Evolutionary conservation across 2,797 vertebrate species (phyloP).

Genomic region (Notoglanidium macrostoma): DNA sequence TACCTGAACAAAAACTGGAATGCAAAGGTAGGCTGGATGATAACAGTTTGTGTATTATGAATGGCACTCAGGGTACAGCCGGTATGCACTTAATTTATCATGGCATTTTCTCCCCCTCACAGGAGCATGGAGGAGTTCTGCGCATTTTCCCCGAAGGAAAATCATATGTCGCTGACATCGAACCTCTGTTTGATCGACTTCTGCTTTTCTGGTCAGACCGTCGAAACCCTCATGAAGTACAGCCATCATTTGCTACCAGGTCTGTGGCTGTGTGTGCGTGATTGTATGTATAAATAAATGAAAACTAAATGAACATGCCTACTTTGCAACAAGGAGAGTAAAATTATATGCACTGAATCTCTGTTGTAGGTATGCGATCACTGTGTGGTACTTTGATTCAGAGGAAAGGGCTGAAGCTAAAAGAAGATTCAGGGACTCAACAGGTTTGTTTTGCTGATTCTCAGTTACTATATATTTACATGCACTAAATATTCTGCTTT

Average conservation of each 20-base stretch:
- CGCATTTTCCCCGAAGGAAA: conserved; percentile 92
- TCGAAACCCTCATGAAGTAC: conserved; percentile 94
- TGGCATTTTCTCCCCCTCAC: background rate
- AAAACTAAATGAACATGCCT: background rate
- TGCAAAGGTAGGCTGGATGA: conserved; percentile 63
- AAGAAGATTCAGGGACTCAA: conserved; percentile 83
- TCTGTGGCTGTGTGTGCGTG: conserved; percentile 54
- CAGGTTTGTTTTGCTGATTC: conserved; percentile 66
- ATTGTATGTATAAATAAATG: background rate
- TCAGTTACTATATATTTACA: too few species aligned
- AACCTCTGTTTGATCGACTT: conserved; percentile 90
- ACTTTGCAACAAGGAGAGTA: background rate
- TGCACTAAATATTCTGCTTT: too few species aligned
- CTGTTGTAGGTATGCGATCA: conserved; percentile 87
- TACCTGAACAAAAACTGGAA: conserved; percentile 97
- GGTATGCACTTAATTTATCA: background rate
- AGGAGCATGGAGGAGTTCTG: conserved; percentile 89
- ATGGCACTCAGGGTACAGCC: background rate
- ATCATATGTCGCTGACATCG: conserved; percentile 84
- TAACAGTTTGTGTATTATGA: background rate
- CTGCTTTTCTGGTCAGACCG: conserved; percentile 96
- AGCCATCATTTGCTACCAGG: conserved; percentile 89
- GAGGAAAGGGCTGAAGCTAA: conserved; percentile 93
- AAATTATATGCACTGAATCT: conserved; percentile 25
- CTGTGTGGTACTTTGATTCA: conserved; percentile 95